Base-by-base conservation (phyloP, 2,888 invertebrate genomes). In the Carterocephalus palaemon region DNA sequence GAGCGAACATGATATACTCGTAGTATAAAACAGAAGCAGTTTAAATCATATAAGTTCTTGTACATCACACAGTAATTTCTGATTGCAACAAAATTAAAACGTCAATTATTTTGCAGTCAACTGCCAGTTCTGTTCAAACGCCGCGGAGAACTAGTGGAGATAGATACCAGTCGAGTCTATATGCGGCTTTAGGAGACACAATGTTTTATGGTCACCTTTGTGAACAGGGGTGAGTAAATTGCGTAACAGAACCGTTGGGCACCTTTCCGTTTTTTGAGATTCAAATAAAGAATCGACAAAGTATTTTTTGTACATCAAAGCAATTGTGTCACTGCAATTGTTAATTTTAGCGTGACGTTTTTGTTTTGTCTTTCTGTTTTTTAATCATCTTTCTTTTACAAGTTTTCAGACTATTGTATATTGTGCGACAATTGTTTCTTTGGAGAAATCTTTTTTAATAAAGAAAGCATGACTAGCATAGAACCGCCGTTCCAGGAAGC, bases 181-280 rank as follows among this genome's bases (percentile, higher is more conserved):
- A 84, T 85, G 85, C 81, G 72, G 83, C 78, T 80, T 77, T 79
- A 79, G 73, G 72, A 75, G 72, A 66, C 67, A 83, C 82, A 83
- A 79, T 80, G 79, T 79, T 85, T 83, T 84, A 85, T 76, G 77
- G 76, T 77, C 72, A 79, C 79, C 77, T 76, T 75, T 78, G 75
- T 79, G 80, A 82, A 83, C 78, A 80, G 68, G 75, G 70, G 70
- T 75, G 75, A 76, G 77, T 75, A 64, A 70, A 67, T 74, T 43
- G 36, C 43, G 20, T 15, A 42, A 42, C 22, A n/a, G 29, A 37
- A 37, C 17, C 37, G 45, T 45, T 45, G 19, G 19, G 24, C 6
- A 7, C 10, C 12, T 22, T 67, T 74, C 71, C 69, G 8, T 24
- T 38, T 38, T 38, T 28, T 28, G 9, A 28, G 28, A 28, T 17